These are phyloP conservation scores for Parnassius glacialis DNA, from an alignment of 2,888 invertebrate species.

Conservation along the genomic window DNA sequence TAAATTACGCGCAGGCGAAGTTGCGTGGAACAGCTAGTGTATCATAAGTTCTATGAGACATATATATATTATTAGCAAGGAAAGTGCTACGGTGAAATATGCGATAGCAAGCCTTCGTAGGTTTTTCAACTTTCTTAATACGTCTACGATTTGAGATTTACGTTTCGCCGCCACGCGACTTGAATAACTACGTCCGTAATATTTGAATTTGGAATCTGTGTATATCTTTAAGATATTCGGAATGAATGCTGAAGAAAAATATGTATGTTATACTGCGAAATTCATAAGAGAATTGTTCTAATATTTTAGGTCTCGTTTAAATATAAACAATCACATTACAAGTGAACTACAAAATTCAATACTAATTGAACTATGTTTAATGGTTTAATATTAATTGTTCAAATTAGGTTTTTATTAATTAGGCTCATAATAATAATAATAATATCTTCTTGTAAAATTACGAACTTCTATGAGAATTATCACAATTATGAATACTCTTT, in stretches of 20 bases:
- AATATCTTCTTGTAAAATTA: too few relatives aligned
- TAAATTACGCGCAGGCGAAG: too few relatives aligned
- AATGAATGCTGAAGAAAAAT: neutral
- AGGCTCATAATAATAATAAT: too few relatives aligned
- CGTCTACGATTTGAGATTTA: constrained; percentile 27
- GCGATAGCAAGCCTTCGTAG: constrained; percentile 39
- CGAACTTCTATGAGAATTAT: too few relatives aligned
- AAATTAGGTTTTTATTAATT: too few relatives aligned
- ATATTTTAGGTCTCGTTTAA: too few relatives aligned
- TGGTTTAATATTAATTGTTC: too few relatives aligned
- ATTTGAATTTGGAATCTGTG: neutral
- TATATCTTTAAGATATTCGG: neutral
- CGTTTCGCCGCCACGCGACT: constrained; percentile 9
- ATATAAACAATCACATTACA: too few relatives aligned
- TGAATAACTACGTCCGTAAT: neutral
- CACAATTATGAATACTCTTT: constrained; percentile 16
- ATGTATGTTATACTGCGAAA: too few relatives aligned
- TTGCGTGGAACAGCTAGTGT: too few relatives aligned
- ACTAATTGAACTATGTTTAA: too few relatives aligned
- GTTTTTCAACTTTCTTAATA: constrained; percentile 56
- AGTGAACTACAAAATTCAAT: too few relatives aligned
- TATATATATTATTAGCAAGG: constrained; percentile 44
- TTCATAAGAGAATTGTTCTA: neutral
- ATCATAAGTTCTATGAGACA: constrained; percentile 38
- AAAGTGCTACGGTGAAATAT: constrained; percentile 52